These are phyloP conservation scores for Diplosoma virens DNA, from an alignment of 23 tunicate species.

Conservation along the genomic window DNA sequence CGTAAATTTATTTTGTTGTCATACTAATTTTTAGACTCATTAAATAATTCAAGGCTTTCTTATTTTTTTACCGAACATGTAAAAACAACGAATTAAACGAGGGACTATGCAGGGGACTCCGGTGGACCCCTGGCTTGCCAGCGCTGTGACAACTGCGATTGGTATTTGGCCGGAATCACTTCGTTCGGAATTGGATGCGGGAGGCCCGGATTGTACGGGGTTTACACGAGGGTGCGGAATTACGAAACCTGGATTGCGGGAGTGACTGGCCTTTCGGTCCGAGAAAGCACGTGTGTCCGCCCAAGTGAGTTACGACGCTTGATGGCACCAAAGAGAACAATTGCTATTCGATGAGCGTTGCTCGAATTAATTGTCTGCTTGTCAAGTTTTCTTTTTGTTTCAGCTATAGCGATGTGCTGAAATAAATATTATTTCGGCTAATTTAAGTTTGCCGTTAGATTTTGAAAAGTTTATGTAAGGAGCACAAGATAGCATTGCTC, in stretches of 20 bases:
- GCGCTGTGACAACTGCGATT: conserved; percentile 44
- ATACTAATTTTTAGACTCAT: too few relatives aligned
- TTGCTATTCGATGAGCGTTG: neutral
- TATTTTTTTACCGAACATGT: too few relatives aligned
- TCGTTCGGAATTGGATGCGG: conserved; percentile 68
- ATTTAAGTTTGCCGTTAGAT: too few relatives aligned
- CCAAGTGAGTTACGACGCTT: neutral
- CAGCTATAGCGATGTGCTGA: too few relatives aligned
- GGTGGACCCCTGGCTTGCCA: conserved; percentile 76
- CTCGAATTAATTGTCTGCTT: too few relatives aligned
- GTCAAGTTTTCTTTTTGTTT: too few relatives aligned
- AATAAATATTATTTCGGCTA: too few relatives aligned
- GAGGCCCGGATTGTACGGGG: conserved; percentile 36
- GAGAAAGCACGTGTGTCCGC: neutral
- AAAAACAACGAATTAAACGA: too few relatives aligned
- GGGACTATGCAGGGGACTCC: conserved; percentile 58
- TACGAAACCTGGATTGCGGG: conserved; percentile 53
- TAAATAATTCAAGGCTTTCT: too few relatives aligned
- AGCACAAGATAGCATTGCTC: too few relatives aligned
- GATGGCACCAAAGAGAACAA: neutral
- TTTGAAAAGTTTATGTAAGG: too few relatives aligned
- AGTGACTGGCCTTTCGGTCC: neutral
- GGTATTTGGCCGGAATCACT: conserved; percentile 49
- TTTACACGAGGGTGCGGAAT: conserved; percentile 51
- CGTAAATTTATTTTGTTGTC: too few relatives aligned